Evolutionary conservation across 2,888 invertebrate genomes (phyloP).

Genomic region (Cataglyphis rosenhaueri): DNA sequence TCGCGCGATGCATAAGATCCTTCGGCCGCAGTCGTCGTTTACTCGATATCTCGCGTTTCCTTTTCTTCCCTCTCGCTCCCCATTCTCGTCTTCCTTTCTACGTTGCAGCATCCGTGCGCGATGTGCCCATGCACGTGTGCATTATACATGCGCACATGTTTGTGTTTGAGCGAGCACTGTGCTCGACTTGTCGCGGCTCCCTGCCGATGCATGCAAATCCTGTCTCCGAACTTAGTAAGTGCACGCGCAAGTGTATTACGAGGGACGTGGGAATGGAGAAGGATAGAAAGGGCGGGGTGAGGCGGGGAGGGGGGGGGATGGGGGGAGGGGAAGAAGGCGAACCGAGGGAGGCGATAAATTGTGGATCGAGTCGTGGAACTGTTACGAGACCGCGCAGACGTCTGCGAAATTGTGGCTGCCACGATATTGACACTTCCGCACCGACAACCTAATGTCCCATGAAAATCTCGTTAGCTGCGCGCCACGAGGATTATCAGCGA

Average conservation of each 20-base stretch:
- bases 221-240: constrained; percentile 72
- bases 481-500: constrained; percentile 39
- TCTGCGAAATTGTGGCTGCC: constrained; percentile 68
- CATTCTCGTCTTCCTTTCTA: constrained; percentile 20
- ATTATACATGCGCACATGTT: constrained; percentile 20
- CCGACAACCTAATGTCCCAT: constrained; percentile 50
- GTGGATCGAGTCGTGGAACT: constrained; percentile 69
- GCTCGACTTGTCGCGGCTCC: constrained; percentile 49
- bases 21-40: constrained; percentile 56
- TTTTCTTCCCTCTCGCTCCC: constrained; percentile 38
- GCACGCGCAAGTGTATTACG: constrained; percentile 71
- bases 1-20: constrained; percentile 52
- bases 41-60: constrained; percentile 54
- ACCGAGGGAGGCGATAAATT: constrained; percentile 67
- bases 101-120: constrained; percentile 33
- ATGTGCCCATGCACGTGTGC: background rate
- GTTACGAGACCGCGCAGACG: constrained; percentile 66
- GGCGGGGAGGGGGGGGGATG: background rate
- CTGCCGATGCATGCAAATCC: constrained; percentile 72
- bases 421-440: constrained; percentile 54
- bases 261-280: background rate
- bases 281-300: background rate
- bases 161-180: constrained; percentile 16
- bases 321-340: background rate
- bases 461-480: constrained; percentile 52